These are phyloP conservation scores for Maccullochella peelii DNA, from an alignment of 2,113 vertebrate genomes.

Conservation along the genomic window DNA sequence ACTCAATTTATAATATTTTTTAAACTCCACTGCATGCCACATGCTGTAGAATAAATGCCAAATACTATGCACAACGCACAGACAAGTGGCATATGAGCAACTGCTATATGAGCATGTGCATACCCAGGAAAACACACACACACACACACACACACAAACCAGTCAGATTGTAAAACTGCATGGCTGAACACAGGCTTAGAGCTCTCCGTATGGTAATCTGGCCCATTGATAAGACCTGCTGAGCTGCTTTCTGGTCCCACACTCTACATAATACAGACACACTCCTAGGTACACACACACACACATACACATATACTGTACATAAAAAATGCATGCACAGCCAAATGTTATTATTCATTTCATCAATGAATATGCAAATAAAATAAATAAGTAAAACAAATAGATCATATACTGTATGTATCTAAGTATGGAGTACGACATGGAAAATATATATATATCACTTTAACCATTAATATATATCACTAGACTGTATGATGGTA, in stretches of 20 bases:
- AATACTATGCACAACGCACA: constrained; percentile 3
- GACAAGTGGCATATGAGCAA: constrained; percentile 1
- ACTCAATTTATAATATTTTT: neutral
- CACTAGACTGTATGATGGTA: too few species aligned
- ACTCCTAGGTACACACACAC: constrained; percentile 7
- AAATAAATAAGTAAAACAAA: too few species aligned
- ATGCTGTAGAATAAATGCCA: neutral
- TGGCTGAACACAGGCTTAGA: constrained; percentile 68
- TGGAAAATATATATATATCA: too few species aligned
- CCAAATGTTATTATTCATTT: neutral
- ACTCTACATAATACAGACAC: constrained; percentile 38
- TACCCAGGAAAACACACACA: neutral
- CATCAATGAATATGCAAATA: too few species aligned
- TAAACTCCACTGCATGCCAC: neutral
- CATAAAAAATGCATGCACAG: neutral
- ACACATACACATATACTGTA: neutral
- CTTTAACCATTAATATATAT: neutral
- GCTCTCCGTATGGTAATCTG: constrained; percentile 72
- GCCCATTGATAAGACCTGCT: constrained; percentile 77
- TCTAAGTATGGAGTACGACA: too few species aligned
- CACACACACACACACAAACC: constrained; percentile 7
- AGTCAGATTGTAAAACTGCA: constrained; percentile 65
- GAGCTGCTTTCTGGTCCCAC: constrained; percentile 68
- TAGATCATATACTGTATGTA: too few species aligned
- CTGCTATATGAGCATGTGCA: constrained; percentile 19